Conservation (phyloP, 2,888 invertebrate species). For the Pseudococcus longispinus region DNA sequence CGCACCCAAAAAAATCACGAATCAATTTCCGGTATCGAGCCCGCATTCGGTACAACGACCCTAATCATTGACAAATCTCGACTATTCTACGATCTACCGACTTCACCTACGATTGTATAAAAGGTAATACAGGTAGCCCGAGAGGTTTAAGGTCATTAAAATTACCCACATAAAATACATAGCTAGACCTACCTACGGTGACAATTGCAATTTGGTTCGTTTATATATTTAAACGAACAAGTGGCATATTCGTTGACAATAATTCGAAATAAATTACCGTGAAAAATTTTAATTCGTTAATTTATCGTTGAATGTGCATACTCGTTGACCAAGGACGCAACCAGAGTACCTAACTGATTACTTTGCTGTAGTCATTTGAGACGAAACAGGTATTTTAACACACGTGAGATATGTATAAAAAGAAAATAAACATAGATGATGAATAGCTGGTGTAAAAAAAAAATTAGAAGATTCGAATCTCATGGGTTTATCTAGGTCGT, state of each 20-base stretch:
- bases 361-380: background rate
- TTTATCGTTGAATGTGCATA: conserved; percentile 3
- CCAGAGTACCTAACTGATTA: background rate
- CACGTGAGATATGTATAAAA: background rate
- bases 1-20: no score
- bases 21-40: background rate
- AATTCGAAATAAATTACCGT: conserved; percentile 28
- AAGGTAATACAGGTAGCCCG: conserved; percentile 14
- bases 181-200: background rate
- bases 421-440: no score
- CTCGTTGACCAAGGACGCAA: background rate
- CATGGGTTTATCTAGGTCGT: no score
- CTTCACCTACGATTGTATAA: background rate
- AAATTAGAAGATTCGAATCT: no score
- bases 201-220: background rate
- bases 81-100: background rate
- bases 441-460: no score
- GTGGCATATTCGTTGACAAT: background rate
- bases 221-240: background rate
- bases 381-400: background rate
- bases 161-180: background rate
- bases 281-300: conserved; percentile 35
- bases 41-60: background rate
- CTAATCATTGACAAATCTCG: background rate
- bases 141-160: background rate